Evolutionary conservation across 1,140 invertebrate genomes (phyloP).

Genomic region (Pogonomyrmex californicus): DNA sequence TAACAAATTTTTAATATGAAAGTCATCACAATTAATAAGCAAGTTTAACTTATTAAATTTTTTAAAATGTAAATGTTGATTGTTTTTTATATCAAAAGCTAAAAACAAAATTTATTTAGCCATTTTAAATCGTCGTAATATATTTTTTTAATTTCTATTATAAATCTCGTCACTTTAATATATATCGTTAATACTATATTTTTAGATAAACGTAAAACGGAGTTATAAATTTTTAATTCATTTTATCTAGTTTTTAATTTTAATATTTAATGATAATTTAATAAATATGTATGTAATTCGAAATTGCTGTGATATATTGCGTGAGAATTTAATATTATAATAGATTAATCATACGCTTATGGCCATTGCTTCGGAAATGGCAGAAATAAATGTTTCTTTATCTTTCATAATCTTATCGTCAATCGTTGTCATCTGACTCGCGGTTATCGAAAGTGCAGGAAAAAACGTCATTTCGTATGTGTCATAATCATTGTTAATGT

Average conservation of each 20-base stretch:
- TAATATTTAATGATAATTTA: background rate
- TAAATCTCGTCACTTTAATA: background rate
- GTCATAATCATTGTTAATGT: background rate
- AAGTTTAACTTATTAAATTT: background rate
- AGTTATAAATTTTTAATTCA: background rate
- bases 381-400: conserved; percentile 52
- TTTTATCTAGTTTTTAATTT: background rate
- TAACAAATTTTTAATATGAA: background rate
- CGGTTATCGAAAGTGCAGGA: conserved; percentile 34
- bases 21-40: background rate
- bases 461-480: conserved; percentile 21
- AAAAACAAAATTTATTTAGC: background rate
- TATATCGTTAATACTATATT: background rate
- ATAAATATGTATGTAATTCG: background rate
- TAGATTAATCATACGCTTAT: background rate
- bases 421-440: conserved; percentile 45
- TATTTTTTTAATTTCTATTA: background rate
- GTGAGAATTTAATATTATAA: conserved; percentile 19
- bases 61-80: conserved; percentile 11
- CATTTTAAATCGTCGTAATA: background rate
- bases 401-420: conserved; percentile 56
- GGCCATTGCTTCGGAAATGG: conserved; percentile 15
- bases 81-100: background rate
- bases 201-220: background rate
- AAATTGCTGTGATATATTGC: background rate